Conservation (phyloP, 2,888 invertebrate species). For the Nephrocerus scutellatus region DNA sequence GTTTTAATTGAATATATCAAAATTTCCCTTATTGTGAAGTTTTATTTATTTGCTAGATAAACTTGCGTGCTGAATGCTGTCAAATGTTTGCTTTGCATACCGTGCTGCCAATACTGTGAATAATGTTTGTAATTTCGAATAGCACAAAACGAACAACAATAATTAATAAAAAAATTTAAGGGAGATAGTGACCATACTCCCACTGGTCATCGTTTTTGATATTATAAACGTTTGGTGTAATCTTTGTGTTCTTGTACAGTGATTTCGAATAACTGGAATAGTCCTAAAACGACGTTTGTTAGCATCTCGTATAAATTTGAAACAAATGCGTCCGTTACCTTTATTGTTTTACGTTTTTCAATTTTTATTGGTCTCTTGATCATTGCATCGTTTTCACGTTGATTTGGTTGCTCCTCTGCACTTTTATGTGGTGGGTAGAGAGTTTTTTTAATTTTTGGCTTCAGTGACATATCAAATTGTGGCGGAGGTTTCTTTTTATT, state of each 20-base stretch:
- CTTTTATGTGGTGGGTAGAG: too few relatives aligned
- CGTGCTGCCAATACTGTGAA: not conserved
- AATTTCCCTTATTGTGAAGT: conserved; percentile 1
- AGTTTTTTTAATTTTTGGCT: too few relatives aligned
- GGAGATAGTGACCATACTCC: conserved; percentile 36
- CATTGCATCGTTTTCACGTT: conserved; percentile 12
- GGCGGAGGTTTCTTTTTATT: conserved; percentile 39
- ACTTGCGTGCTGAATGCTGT: too few relatives aligned
- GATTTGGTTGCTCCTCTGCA: not conserved
- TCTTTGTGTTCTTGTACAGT: conserved; percentile 30
- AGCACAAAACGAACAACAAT: too few relatives aligned
- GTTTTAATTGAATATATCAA: not conserved
- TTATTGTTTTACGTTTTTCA: not conserved
- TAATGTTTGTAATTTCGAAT: conserved; percentile 2
- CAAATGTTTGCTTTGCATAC: too few relatives aligned
- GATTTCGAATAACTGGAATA: conserved; percentile 31
- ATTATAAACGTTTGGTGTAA: conserved; percentile 27
- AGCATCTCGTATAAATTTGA: conserved; percentile 4
- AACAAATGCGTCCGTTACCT: not conserved
- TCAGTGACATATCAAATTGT: conserved; percentile 35
- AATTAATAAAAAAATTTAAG: conserved; percentile 24
- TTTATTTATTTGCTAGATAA: conserved; percentile 9
- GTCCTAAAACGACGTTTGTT: conserved; percentile 23
- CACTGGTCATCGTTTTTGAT: conserved; percentile 21
- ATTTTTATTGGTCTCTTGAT: conserved; percentile 17